These are phyloP conservation scores for Eledona agricola DNA, from an alignment of 2,888 invertebrate species.

Conservation along the genomic window DNA sequence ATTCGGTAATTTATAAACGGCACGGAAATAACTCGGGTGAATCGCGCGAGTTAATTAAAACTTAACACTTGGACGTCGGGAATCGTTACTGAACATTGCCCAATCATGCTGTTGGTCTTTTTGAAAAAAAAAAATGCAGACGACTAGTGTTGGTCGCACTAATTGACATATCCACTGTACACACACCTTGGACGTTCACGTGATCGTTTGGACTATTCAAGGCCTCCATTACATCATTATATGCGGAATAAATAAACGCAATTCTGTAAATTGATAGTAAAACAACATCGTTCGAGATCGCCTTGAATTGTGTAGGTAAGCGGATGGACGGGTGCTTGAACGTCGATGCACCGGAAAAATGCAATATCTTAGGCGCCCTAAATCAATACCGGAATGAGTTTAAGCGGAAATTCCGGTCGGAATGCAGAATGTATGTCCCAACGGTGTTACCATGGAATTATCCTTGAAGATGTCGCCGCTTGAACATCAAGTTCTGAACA, in stretches of 20 bases:
- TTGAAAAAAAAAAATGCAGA: not conserved
- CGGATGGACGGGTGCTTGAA: conserved; percentile 1
- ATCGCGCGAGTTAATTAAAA: conserved; percentile 28
- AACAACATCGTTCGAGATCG: not conserved
- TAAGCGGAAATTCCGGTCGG: conserved; percentile 13
- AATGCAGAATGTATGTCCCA: conserved; percentile 11
- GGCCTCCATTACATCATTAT: conserved; percentile 26
- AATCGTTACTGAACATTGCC: conserved; percentile 37
- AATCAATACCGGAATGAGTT: conserved; percentile 26
- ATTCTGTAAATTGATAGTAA: conserved; percentile 25
- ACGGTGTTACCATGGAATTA: conserved; percentile 9
- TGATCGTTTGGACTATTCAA: conserved; percentile 25
- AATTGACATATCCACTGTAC: too few species aligned
- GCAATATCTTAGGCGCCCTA: conserved; percentile 16
- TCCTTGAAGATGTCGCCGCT: conserved; percentile 8
- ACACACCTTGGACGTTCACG: conserved; percentile 26
- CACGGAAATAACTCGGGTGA: conserved; percentile 19
- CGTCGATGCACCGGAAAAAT: too few species aligned
- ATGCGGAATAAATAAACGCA: conserved; percentile 29
- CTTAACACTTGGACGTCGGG: conserved; percentile 36
- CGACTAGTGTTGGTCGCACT: conserved; percentile 9
- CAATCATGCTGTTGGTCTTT: too few species aligned
- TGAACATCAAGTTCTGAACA: too few species aligned
- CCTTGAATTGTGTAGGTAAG: conserved; percentile 5
- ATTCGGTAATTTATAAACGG: conserved; percentile 18